Percentiles rank a stretch among this genome's conserved stretches.
phyloP scores from a whole-genome alignment of 2,113 vertebrate genomes.

The Acrocephalus kingi region DNA sequence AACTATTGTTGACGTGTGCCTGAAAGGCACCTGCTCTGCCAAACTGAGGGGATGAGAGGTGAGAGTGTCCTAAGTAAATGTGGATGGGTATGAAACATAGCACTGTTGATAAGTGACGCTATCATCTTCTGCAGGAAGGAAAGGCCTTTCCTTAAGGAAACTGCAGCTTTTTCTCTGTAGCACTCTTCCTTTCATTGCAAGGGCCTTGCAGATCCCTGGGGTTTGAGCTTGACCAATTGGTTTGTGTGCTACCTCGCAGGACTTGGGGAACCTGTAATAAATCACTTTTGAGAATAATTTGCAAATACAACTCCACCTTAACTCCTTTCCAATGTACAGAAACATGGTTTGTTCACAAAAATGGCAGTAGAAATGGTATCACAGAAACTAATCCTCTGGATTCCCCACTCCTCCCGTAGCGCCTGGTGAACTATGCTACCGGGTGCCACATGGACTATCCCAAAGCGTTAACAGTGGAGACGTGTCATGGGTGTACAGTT shows the following conservation, averaged over 20 bases:
- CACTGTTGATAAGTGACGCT: slow-evolving; percentile 49
- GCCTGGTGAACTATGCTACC: slow-evolving; percentile 62
- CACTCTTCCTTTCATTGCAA: slow-evolving; percentile 49
- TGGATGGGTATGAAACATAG: slow-evolving; percentile 45
- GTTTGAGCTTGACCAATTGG: slow-evolving; percentile 62
- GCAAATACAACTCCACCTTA: slow-evolving; percentile 65
- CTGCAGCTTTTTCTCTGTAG: slow-evolving; percentile 68
- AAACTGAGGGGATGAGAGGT: slow-evolving; percentile 54
- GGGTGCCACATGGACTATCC: slow-evolving; percentile 54
- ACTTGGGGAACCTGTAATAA: slow-evolving; percentile 65
- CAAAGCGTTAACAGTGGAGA: slow-evolving; percentile 70
- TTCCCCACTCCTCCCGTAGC: slow-evolving; percentile 60
- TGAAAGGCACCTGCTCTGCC: slow-evolving; percentile 59
- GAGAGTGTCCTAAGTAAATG: slow-evolving; percentile 23
- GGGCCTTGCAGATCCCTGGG: slow-evolving; percentile 24
- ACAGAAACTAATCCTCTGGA: slow-evolving; percentile 74
- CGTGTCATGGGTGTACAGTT: slow-evolving; percentile 72
- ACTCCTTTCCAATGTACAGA: slow-evolving; percentile 77
- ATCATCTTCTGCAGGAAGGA: slow-evolving; percentile 48
- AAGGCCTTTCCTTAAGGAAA: slow-evolving; percentile 70
- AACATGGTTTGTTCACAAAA: slow-evolving; percentile 76
- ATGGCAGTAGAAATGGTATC: slow-evolving; percentile 79
- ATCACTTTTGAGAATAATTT: slow-evolving; percentile 70
- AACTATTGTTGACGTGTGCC: background rate
- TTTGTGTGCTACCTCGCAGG: slow-evolving; percentile 58